phyloP scores from a whole-genome alignment of 2,797 vertebrate genomes.

The Alcedo atthis region DNA sequence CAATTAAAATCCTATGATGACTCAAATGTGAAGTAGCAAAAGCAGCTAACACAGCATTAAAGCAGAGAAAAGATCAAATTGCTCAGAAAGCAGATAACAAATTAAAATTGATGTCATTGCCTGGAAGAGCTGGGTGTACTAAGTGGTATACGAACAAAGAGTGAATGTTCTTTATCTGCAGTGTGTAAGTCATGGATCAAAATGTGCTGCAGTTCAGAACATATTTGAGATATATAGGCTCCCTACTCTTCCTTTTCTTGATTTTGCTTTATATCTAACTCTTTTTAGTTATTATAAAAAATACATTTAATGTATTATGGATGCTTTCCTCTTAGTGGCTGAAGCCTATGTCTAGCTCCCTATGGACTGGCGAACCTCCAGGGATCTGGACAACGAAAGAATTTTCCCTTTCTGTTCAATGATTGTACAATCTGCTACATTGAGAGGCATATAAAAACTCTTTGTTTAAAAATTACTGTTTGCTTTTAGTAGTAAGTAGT shows the following conservation, averaged over 20 bases:
- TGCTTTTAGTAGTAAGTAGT: not conserved
- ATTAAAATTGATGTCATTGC: not conserved
- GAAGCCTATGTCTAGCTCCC: not conserved
- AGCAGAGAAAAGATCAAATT: not conserved
- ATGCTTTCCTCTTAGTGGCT: not conserved
- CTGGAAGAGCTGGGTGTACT: not conserved
- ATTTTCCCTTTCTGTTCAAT: not conserved
- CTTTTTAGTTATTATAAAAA: not conserved
- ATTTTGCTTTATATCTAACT: not conserved
- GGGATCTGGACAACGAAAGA: not conserved
- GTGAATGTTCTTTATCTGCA: not conserved
- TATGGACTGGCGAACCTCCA: not conserved
- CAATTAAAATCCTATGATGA: slow-evolving; percentile 11
- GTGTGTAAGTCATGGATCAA: not conserved
- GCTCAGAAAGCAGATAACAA: not conserved
- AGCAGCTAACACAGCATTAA: not conserved
- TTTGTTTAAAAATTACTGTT: not conserved
- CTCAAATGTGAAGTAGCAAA: not conserved
- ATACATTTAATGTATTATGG: not conserved
- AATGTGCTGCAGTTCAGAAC: not conserved
- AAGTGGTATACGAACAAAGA: not conserved
- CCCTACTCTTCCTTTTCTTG: not conserved
- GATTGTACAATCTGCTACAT: not conserved
- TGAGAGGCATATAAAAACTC: not conserved
- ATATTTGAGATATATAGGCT: not conserved